Conservation (phyloP, 2,797 vertebrate genomes). For the Protonibea diacanthus region DNA sequence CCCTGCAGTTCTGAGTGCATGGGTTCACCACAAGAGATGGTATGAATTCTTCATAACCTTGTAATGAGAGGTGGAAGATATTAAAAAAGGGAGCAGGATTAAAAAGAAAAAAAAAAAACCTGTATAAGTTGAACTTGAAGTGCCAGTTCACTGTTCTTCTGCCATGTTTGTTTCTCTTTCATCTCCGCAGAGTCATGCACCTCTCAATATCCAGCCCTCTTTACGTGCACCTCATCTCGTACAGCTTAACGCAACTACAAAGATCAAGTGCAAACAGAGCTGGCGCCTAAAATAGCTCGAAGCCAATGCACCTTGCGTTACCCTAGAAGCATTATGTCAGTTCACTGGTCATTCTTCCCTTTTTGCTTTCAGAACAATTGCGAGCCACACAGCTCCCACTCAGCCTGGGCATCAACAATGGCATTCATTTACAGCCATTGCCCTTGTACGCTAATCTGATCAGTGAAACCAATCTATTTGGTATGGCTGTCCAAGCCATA, state of each 20-base stretch:
- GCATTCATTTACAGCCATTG: constrained; percentile 72
- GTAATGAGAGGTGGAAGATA: constrained; percentile 61
- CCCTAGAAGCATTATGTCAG: constrained; percentile 41
- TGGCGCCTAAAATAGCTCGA: constrained; percentile 33
- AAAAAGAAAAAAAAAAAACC: neutral
- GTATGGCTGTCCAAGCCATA: constrained; percentile 75
- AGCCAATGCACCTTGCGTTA: constrained; percentile 52
- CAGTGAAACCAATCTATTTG: constrained; percentile 85
- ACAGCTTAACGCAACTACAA: constrained; percentile 30
- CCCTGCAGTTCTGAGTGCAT: constrained; percentile 69
- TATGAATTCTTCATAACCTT: constrained; percentile 67
- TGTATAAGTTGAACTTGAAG: constrained; percentile 34
- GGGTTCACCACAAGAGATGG: constrained; percentile 70
- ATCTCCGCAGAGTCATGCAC: constrained; percentile 36
- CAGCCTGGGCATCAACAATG: constrained; percentile 74
- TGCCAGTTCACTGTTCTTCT: constrained; percentile 37
- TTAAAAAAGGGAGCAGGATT: constrained; percentile 41
- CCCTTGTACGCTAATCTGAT: constrained; percentile 77
- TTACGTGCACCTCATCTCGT: constrained; percentile 31
- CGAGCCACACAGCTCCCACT: constrained; percentile 49
- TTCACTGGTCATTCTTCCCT: constrained; percentile 45
- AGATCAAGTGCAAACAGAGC: constrained; percentile 43
- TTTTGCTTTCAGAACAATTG: constrained; percentile 57
- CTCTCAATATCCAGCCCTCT: constrained; percentile 23
- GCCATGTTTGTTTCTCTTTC: constrained; percentile 55